A percentile compares a stretch with the other conserved stretches of the same genome.
Conservation (phyloP, 2,888 invertebrate species). For the Scotopteryx bipunctaria region DNA sequence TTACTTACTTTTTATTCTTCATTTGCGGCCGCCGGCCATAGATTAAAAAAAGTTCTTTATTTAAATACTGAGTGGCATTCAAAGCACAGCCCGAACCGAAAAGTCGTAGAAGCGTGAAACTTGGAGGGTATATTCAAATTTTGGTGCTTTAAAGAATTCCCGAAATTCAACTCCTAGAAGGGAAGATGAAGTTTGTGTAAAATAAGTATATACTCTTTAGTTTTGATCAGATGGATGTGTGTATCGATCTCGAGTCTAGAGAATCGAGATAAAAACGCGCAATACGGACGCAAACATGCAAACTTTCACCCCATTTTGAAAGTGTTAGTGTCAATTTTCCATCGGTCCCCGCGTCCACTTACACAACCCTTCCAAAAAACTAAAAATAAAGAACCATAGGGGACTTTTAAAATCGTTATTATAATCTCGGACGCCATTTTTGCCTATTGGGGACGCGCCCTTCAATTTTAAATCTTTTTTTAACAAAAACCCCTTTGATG, state of each 20-base stretch:
- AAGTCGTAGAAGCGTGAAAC: too few species aligned
- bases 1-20: too few species aligned
- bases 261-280: slow-evolving; percentile 33
- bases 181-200: too few species aligned
- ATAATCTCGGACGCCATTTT: slow-evolving; percentile 82
- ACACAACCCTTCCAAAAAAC: slow-evolving; percentile 70
- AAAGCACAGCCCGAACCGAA: too few species aligned
- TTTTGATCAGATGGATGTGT: too few species aligned
- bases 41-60: not conserved
- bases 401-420: slow-evolving; percentile 83
- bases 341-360: slow-evolving; percentile 74
- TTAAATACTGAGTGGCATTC: not conserved
- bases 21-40: too few species aligned
- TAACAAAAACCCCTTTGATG: slow-evolving; percentile 81
- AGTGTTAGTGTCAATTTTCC: slow-evolving; percentile 75
- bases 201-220: too few species aligned
- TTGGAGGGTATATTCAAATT: too few species aligned
- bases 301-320: slow-evolving; percentile 68
- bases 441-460: slow-evolving; percentile 75
- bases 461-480: slow-evolving; percentile 80
- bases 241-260: slow-evolving; percentile 20
- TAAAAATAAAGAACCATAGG: slow-evolving; percentile 64
- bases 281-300: slow-evolving; percentile 51
- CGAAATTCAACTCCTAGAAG: too few species aligned
- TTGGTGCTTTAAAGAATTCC: too few species aligned